Evolutionary conservation across 2,888 invertebrate genomes (phyloP).

Genomic region (Drosophila antonietae): DNA sequence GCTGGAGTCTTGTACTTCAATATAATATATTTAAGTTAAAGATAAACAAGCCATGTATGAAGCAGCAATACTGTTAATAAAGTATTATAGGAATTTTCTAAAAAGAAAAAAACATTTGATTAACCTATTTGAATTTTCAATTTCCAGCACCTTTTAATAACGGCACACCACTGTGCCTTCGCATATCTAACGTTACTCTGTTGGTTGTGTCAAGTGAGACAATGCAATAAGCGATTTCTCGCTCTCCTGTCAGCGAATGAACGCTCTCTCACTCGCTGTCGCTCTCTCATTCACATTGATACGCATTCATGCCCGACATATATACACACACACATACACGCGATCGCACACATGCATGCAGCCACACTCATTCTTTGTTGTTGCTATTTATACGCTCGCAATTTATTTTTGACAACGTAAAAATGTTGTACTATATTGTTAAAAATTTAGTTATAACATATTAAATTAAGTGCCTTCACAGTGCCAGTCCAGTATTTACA

Average conservation of each 20-base stretch:
- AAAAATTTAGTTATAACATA: constrained; percentile 33
- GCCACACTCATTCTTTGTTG: constrained; percentile 57
- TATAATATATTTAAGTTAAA: constrained; percentile 27
- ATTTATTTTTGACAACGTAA: constrained; percentile 53
- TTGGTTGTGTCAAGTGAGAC: constrained; percentile 25
- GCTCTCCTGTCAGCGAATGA: constrained; percentile 16
- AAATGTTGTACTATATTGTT: constrained; percentile 57
- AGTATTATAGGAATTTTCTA: constrained; percentile 37
- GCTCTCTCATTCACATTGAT: constrained; percentile 28
- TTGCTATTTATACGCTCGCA: constrained; percentile 62
- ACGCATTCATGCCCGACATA: constrained; percentile 20
- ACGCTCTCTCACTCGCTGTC: constrained; percentile 23
- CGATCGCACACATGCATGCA: constrained; percentile 16
- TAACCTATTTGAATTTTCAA: background rate
- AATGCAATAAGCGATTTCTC: constrained; percentile 31
- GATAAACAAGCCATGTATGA: constrained; percentile 36
- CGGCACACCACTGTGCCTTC: constrained; percentile 37
- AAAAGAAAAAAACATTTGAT: background rate
- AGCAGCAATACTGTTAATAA: constrained; percentile 48
- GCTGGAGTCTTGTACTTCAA: constrained; percentile 39
- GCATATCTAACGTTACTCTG: background rate
- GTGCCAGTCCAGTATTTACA: constrained; percentile 54
- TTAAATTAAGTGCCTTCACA: constrained; percentile 40
- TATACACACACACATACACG: constrained; percentile 9
- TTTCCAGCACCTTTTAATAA: background rate